Evolutionary conservation across 2,797 vertebrate species (phyloP).

Genomic region (Decapterus maruadsi): DNA sequence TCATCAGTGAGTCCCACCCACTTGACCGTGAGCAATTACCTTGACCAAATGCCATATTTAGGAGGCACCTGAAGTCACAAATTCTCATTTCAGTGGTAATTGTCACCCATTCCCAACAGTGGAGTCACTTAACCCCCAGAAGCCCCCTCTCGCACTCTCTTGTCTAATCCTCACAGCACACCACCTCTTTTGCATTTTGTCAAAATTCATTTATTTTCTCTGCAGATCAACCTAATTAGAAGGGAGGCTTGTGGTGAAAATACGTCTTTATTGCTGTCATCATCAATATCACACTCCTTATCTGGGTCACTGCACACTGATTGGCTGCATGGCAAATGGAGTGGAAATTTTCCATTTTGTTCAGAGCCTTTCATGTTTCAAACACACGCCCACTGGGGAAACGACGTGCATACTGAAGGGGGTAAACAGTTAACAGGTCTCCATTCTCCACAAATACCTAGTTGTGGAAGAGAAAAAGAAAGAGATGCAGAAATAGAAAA

Average conservation of each 20-base stretch:
- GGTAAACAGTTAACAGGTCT: conserved; percentile 75
- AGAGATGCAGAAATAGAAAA: conserved; percentile 71
- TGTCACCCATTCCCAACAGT: conserved; percentile 65
- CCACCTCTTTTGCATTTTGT: conserved; percentile 72
- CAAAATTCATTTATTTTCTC: conserved; percentile 79
- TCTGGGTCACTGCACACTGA: conserved; percentile 81
- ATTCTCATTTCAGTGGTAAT: conserved; percentile 79
- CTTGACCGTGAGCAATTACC: conserved; percentile 70
- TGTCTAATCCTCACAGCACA: conserved; percentile 61
- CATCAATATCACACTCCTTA: conserved; percentile 79
- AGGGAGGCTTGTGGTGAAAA: conserved; percentile 74
- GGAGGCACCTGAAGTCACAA: conserved; percentile 60
- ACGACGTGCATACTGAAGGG: conserved; percentile 34
- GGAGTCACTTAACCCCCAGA: conserved; percentile 77
- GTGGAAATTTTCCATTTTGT: conserved; percentile 80
- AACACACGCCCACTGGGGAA: conserved; percentile 60
- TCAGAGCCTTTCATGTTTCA: conserved; percentile 72
- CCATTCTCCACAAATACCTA: conserved; percentile 59
- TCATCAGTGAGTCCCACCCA: conserved; percentile 30
- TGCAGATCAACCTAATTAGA: conserved; percentile 79
- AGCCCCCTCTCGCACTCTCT: conserved; percentile 54
- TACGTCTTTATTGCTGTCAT: conserved; percentile 82
- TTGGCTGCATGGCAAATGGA: conserved; percentile 79
- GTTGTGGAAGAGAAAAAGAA: conserved; percentile 55
- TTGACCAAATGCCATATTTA: conserved; percentile 62